Conservation (phyloP, 2,113 vertebrate species). For the Pelobates fuscus region DNA sequence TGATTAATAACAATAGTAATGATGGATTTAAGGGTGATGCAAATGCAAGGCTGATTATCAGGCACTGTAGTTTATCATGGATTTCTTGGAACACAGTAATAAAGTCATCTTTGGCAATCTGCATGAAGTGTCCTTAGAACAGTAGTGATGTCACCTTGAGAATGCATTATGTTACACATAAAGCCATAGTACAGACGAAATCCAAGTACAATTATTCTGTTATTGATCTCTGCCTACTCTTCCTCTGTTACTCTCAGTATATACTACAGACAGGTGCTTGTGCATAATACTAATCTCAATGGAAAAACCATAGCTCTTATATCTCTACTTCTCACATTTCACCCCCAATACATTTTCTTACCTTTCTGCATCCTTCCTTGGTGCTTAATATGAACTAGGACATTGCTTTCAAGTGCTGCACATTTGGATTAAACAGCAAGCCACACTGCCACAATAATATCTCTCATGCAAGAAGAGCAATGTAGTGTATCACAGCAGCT, state of each 20-base stretch:
- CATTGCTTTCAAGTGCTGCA: constrained; percentile 44
- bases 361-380: constrained; percentile 49
- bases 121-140: constrained; percentile 22
- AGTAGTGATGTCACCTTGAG: constrained; percentile 40
- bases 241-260: constrained; percentile 20
- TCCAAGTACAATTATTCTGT: constrained; percentile 30
- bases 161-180: constrained; percentile 39
- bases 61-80: constrained; percentile 34
- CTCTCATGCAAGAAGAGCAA: constrained; percentile 20
- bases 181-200: constrained; percentile 26
- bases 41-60: constrained; percentile 34
- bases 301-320: constrained; percentile 46
- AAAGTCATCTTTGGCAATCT: constrained; percentile 5
- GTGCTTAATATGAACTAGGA: constrained; percentile 46
- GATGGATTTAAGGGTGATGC: constrained; percentile 1
- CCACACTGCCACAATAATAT: constrained; percentile 16
- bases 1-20: background rate
- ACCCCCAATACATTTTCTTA: constrained; percentile 22
- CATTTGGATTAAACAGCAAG: constrained; percentile 9
- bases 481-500: constrained; percentile 30
- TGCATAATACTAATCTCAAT: constrained; percentile 48
- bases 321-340: constrained; percentile 18
- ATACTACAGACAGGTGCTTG: constrained; percentile 33
- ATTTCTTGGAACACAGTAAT: constrained; percentile 31
- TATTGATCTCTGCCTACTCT: constrained; percentile 46